Evolutionary conservation across 2,113 vertebrate genomes (phyloP).

Genomic region (Corythoichthys haematopterus): DNA sequence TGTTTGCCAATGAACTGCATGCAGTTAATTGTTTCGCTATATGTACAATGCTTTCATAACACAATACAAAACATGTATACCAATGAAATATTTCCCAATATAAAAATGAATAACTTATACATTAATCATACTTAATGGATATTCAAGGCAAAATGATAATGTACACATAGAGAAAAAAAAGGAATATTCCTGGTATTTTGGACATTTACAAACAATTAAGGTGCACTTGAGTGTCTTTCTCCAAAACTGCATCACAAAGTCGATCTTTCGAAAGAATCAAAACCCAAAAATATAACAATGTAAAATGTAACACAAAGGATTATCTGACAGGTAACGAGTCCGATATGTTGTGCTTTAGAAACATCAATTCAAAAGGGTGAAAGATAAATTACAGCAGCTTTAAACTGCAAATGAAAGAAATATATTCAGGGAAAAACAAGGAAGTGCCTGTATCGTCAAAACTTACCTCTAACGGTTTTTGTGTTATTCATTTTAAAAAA

Average conservation of each 20-base stretch:
- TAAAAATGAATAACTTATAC: conserved; percentile 69
- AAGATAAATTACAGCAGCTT: conserved; percentile 28
- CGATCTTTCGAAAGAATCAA: conserved; percentile 25
- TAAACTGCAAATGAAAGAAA: conserved; percentile 12
- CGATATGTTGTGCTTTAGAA: conserved; percentile 12
- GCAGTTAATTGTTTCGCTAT: conserved; percentile 17
- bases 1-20: conserved; percentile 33
- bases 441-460: neutral
- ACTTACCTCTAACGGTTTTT: neutral
- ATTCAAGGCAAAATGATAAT: conserved; percentile 53
- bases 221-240: conserved; percentile 61
- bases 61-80: conserved; percentile 37
- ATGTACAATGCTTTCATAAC: conserved; percentile 53
- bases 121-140: conserved; percentile 44
- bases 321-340: conserved; percentile 35
- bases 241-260: conserved; percentile 33
- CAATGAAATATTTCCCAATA: conserved; percentile 59
- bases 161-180: conserved; percentile 53
- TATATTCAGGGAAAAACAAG: neutral
- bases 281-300: conserved; percentile 30
- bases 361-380: neutral
- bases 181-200: conserved; percentile 41
- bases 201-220: conserved; percentile 65
- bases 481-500: neutral
- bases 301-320: conserved; percentile 23